These are phyloP conservation scores for Chloroceryle amazona DNA, from an alignment of 2,797 vertebrate genomes.

Conservation along the genomic window DNA sequence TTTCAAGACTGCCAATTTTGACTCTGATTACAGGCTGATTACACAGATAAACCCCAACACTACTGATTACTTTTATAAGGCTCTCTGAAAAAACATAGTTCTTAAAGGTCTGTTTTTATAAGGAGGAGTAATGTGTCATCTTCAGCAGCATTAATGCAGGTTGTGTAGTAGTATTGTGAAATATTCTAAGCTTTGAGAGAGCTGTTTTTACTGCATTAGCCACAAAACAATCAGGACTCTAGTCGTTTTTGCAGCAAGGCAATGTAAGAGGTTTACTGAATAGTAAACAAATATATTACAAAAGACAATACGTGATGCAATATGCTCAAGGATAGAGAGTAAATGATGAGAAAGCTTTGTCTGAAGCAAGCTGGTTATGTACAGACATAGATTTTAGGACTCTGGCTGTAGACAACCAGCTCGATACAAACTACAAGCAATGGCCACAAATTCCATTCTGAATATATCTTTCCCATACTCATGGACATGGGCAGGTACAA, in stretches of 20 bases:
- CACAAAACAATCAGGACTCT: background rate
- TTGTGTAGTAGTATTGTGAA: fast-evolving
- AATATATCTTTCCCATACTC: background rate
- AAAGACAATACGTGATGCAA: background rate
- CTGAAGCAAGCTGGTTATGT: background rate
- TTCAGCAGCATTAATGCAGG: background rate
- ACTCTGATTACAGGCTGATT: background rate
- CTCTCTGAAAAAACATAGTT: background rate
- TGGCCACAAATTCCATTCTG: background rate
- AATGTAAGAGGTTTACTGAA: background rate
- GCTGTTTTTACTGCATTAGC: background rate
- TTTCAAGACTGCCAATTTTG: background rate
- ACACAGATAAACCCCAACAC: background rate
- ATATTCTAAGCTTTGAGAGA: background rate
- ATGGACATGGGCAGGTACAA: fast-evolving
- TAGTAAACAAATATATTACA: slow-evolving; percentile 15
- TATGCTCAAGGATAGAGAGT: background rate
- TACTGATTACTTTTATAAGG: background rate
- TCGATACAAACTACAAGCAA: background rate
- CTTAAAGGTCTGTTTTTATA: background rate
- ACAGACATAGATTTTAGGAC: background rate
- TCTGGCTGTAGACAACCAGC: background rate
- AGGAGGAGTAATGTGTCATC: background rate
- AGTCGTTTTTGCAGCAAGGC: background rate
- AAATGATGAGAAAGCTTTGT: background rate